A percentile compares a stretch with the other conserved stretches of the same genome.
These are phyloP conservation scores for Lucilia sericata DNA, from an alignment of 1,140 invertebrate genomes.

Conservation along the genomic window DNA sequence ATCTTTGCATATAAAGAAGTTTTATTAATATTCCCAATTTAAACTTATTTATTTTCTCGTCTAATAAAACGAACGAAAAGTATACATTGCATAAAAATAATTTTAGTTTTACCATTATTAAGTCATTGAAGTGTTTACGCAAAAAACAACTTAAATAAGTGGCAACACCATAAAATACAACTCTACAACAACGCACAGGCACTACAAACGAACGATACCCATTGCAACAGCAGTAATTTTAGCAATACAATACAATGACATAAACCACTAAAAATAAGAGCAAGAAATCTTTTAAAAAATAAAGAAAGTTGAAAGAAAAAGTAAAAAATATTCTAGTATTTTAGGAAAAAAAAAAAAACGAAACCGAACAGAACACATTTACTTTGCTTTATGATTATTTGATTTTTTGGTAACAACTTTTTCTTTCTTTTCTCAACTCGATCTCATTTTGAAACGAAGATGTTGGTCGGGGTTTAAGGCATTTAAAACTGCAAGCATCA, in stretches of 20 bases:
- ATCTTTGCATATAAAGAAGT: too few species aligned
- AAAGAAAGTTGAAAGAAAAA: neutral
- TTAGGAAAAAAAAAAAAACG: neutral
- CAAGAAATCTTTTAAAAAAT: neutral
- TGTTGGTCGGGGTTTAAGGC: neutral
- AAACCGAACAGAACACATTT: slow-evolving; percentile 1
- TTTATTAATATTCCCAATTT: neutral
- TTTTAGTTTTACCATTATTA: neutral
- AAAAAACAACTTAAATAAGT: neutral
- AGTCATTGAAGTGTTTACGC: neutral
- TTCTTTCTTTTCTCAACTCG: neutral
- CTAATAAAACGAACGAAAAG: too few species aligned
- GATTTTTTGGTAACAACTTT: slow-evolving; percentile 20
- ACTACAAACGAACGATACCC: neutral
- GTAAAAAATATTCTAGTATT: neutral
- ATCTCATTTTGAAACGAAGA: neutral
- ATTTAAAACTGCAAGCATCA: neutral
- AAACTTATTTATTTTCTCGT: neutral
- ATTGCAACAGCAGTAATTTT: neutral
- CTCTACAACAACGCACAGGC: neutral
- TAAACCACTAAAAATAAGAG: neutral
- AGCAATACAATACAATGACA: slow-evolving; percentile 19
- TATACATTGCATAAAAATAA: neutral
- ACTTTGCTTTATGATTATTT: slow-evolving; percentile 24
- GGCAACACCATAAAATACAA: slow-evolving; percentile 16